Conservation (phyloP, 2,797 vertebrate genomes). For the Melanotaenia parkinsoni region DNA sequence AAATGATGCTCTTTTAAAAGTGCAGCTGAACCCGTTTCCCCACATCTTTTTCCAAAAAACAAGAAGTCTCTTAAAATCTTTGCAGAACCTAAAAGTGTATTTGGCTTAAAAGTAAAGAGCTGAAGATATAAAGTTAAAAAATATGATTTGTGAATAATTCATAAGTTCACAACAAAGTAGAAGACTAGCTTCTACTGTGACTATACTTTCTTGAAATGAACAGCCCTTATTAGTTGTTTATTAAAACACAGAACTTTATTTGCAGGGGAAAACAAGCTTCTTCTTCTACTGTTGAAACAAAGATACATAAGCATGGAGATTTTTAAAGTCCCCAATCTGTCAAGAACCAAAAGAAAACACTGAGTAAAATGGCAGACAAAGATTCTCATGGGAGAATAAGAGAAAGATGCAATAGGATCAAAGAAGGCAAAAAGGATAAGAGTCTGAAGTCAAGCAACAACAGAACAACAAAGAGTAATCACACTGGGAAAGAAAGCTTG, state of each 20-base stretch:
- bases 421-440: conserved; percentile 56
- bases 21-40: conserved; percentile 21
- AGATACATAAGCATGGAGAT: conserved; percentile 38
- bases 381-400: conserved; percentile 53
- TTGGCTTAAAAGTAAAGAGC: conserved; percentile 9
- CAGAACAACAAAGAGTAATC: conserved; percentile 53
- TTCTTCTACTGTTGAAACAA: conserved; percentile 41
- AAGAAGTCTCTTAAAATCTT: conserved; percentile 1
- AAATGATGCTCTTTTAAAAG: conserved; percentile 14
- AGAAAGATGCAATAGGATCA: conserved; percentile 57
- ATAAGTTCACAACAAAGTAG: conserved; percentile 14
- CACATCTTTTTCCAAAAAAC: conserved; percentile 16
- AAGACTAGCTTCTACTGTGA: conserved; percentile 6
- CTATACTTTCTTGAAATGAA: conserved; percentile 21
- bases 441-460: conserved; percentile 60
- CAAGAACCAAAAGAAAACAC: conserved; percentile 54
- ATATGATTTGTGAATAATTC: conserved; percentile 19
- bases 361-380: conserved; percentile 60
- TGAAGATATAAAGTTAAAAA: conserved; percentile 6
- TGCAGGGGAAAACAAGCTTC: conserved; percentile 8
- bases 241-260: conserved; percentile 42
- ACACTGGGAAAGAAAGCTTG: conserved; percentile 61
- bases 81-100: conserved; percentile 12
- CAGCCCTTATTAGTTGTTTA: conserved; percentile 16
- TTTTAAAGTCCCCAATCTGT: conserved; percentile 72